Percentiles rank a stretch among this genome's conserved stretches.
Evolutionary conservation across 1,140 invertebrate species (phyloP).

Genomic region (Araneus ventricosus): DNA sequence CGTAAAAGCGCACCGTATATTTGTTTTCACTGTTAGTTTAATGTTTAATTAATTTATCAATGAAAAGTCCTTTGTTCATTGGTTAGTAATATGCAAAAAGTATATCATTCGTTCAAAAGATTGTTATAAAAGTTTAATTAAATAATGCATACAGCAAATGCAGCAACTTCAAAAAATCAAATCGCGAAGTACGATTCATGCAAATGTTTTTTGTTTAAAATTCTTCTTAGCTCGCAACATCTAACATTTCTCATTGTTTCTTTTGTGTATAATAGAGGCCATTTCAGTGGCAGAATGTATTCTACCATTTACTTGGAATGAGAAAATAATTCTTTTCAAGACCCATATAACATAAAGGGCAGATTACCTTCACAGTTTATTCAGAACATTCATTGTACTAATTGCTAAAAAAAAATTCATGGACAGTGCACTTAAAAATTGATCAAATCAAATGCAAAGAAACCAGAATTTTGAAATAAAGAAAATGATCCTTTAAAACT

Average conservation of each 20-base stretch:
- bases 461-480: too few species aligned
- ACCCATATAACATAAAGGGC: too few species aligned
- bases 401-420: too few species aligned
- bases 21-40: neutral
- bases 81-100: neutral
- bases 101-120: neutral
- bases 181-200: neutral
- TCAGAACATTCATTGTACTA: too few species aligned
- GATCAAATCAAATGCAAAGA: too few species aligned
- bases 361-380: too few species aligned
- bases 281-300: too few species aligned
- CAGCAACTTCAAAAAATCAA: constrained; percentile 46
- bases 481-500: too few species aligned
- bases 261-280: too few species aligned
- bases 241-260: neutral
- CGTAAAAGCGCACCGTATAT: constrained; percentile 48
- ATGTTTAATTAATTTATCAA: constrained; percentile 16
- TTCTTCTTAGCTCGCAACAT: neutral
- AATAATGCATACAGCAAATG: constrained; percentile 50
- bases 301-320: too few species aligned
- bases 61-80: neutral
- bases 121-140: constrained; percentile 50
- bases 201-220: neutral
- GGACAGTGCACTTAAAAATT: too few species aligned
- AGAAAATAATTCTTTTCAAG: too few species aligned